These are phyloP conservation scores for Lineus longissimus DNA, from an alignment of 1,140 invertebrate genomes.

Conservation along the genomic window DNA sequence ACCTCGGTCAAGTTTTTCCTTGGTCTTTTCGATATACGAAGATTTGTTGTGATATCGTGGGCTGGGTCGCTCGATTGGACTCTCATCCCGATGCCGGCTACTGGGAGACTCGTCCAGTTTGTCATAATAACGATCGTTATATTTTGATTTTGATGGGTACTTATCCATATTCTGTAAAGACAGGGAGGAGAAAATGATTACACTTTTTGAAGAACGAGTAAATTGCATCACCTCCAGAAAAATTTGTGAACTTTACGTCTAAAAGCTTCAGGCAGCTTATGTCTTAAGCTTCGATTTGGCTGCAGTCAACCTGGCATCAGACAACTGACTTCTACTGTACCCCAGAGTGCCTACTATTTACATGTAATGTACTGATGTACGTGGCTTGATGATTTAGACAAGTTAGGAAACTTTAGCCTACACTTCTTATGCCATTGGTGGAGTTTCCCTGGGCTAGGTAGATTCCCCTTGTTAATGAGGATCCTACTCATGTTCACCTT, in stretches of 20 bases:
- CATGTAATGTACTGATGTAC: no score
- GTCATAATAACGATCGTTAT: slow-evolving; percentile 61
- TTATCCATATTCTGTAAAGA: slow-evolving; percentile 11
- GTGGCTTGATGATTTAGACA: no score
- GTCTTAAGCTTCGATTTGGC: no score
- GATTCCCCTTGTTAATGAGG: no score
- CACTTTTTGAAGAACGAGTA: neutral
- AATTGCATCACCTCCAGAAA: neutral
- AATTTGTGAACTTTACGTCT: neutral
- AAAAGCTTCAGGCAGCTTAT: neutral
- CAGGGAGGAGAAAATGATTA: neutral
- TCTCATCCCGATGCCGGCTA: slow-evolving; percentile 54
- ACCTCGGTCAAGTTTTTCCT: slow-evolving; percentile 78
- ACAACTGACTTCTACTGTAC: no score
- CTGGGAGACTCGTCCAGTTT: slow-evolving; percentile 67
- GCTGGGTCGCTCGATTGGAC: slow-evolving; percentile 64
- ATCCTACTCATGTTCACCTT: no score
- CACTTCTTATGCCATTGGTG: no score
- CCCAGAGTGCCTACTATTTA: no score
- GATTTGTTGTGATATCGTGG: slow-evolving; percentile 67
- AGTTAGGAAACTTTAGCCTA: no score
- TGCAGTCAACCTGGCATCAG: no score
- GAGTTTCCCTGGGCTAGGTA: no score
- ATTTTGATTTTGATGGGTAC: slow-evolving; percentile 29
- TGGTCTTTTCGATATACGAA: slow-evolving; percentile 71